Evolutionary conservation across 2,113 vertebrate genomes (phyloP).

Genomic region (Martes martes): DNA sequence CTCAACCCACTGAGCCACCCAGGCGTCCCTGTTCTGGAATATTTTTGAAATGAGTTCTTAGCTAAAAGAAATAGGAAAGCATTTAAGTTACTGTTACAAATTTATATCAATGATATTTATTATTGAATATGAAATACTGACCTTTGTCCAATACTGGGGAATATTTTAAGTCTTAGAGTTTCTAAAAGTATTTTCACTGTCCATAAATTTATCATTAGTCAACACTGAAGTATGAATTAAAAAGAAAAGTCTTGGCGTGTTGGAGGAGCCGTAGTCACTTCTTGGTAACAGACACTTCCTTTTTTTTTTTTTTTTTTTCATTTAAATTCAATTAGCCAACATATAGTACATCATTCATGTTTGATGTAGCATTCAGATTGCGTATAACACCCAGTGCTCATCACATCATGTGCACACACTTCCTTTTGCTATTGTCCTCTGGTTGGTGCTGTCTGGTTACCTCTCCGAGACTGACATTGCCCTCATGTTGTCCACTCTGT

Average conservation of each 20-base stretch:
- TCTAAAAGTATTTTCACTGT: neutral
- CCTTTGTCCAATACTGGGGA: neutral
- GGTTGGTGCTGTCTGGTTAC: accelerated
- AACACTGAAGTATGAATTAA: neutral
- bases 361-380: too few relatives aligned
- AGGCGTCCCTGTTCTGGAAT: neutral
- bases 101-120: neutral
- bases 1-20: too few relatives aligned
- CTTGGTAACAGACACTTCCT: neutral
- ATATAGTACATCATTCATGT: too few relatives aligned
- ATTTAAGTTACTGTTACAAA: neutral
- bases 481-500: too few relatives aligned
- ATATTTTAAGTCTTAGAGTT: neutral
- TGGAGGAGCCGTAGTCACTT: neutral
- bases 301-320: neutral
- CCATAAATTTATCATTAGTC: neutral
- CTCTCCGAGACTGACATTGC: accelerated
- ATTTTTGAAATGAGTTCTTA: neutral
- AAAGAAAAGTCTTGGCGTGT: neutral
- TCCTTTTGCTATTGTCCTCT: accelerated
- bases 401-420: too few relatives aligned
- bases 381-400: too few relatives aligned
- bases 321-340: too few relatives aligned
- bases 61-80: neutral
- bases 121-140: neutral